Evolutionary conservation across 2,888 invertebrate genomes (phyloP), one percentile per base, ranked within the genome.

Genomic region (Ommatoiulus sabulosus): DNA sequence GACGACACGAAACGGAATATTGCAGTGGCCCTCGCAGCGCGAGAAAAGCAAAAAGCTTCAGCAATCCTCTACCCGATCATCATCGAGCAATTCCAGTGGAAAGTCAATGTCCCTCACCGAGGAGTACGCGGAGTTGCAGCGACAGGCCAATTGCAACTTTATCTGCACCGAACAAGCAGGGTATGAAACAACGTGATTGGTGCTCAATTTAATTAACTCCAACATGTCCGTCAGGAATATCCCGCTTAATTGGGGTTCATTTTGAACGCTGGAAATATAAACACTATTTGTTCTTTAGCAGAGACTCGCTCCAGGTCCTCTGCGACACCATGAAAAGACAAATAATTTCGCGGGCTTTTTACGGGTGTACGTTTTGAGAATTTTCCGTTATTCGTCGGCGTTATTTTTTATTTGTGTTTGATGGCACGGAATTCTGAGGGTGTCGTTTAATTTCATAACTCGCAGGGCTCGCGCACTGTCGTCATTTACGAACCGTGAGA

Each of bases 321-420:
- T 99, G 98, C 94, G 96, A 97, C 92, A 97, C 97, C 0, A 98
- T 98, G 98, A 96, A 96, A 90, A 95, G 97, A 15, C 98, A 98
- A 93, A 98, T 99, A 89, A 96, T 98, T 90, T 98, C 98, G 0
- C 94, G 98, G 89, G 88, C 88, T 24, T 88, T 88, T 48, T 88
- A 88, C 35, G 88, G 88, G 48, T 88, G 88, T 88, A 46, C 17
- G 88, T 84, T 46, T 57, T 15, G 57, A 1, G 57, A 57, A 57
- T 15, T 15, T n/a, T n/a, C n/a, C n/a, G n/a, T n/a, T n/a, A n/a
- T n/a, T n/a, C n/a, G n/a, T n/a, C n/a, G n/a, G n/a, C n/a, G n/a
- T n/a, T n/a, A n/a, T n/a, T n/a, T 15, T 15, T 57, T 3, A 57
- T 57, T 15, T 10, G 10, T 15, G 57, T 57, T 57, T 15, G 57